Evolutionary conservation across 2,797 vertebrate species (phyloP).

Genomic region (Coracias cyanogaster): DNA sequence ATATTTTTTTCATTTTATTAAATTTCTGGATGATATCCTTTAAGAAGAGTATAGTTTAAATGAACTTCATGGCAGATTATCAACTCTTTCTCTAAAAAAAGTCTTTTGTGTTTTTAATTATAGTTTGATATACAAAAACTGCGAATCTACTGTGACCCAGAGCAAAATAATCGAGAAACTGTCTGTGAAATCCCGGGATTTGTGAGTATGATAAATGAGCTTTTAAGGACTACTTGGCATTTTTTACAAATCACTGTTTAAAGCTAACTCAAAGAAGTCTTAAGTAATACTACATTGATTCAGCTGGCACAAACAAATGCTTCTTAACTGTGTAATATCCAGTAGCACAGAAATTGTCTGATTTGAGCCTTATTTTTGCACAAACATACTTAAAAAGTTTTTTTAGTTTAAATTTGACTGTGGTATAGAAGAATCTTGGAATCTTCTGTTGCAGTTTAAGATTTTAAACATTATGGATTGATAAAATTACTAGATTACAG

Average conservation of each 20-base stretch:
- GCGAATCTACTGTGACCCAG: slow-evolving; percentile 97
- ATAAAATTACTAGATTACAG: not conserved
- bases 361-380: not conserved
- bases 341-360: not conserved
- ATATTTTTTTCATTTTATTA: not conserved
- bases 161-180: slow-evolving; percentile 93
- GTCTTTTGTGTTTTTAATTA: slow-evolving; percentile 41
- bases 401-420: not conserved
- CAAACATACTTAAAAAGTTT: not conserved
- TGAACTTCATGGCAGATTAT: not conserved
- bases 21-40: not conserved
- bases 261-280: not conserved
- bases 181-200: slow-evolving; percentile 96
- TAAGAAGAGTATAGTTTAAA: not conserved
- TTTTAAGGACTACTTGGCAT: not conserved
- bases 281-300: not conserved
- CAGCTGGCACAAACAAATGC: not conserved
- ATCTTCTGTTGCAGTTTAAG: not conserved
- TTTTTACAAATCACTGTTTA: not conserved
- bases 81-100: not conserved
- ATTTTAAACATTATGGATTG: not conserved
- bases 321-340: not conserved
- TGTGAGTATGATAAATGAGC: slow-evolving; percentile 84
- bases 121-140: slow-evolving; percentile 98
- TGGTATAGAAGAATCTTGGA: not conserved